phyloP scores from a whole-genome alignment of 2,888 invertebrate species.

The Unio delphinus region DNA sequence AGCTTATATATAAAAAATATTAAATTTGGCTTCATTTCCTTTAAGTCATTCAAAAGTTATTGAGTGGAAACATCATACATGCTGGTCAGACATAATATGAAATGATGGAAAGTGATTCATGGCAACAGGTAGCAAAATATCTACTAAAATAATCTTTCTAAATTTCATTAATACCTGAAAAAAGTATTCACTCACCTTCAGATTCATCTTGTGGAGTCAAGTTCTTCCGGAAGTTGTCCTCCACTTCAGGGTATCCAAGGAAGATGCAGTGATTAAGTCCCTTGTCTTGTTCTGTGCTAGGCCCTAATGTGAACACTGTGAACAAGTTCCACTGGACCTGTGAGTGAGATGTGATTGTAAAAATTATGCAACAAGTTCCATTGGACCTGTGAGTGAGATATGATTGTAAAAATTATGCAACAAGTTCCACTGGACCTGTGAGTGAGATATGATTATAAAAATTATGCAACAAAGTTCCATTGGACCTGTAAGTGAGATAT shows the following conservation, averaged over 20 bases:
- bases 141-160: too few species aligned
- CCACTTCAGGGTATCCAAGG: slow-evolving; percentile 83
- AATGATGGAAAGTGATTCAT: neutral
- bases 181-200: slow-evolving; percentile 74
- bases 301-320: slow-evolving; percentile 53
- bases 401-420: too few species aligned
- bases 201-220: slow-evolving; percentile 73
- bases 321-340: slow-evolving; percentile 87
- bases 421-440: too few species aligned
- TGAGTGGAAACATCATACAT: neutral
- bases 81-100: neutral
- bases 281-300: slow-evolving; percentile 29
- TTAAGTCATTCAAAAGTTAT: neutral
- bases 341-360: neutral
- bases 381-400: too few species aligned
- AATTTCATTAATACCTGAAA: too few species aligned
- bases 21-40: too few species aligned
- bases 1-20: too few species aligned
- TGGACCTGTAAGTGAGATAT: too few species aligned
- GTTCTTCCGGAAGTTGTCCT: slow-evolving; percentile 77
- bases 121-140: neutral
- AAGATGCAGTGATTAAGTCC: slow-evolving; percentile 67
- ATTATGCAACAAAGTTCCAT: too few species aligned
- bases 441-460: too few species aligned
- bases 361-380: slow-evolving; percentile 1